Base-by-base conservation (phyloP, 1,140 invertebrate species). In the Brachionus paranguensis region DNA sequence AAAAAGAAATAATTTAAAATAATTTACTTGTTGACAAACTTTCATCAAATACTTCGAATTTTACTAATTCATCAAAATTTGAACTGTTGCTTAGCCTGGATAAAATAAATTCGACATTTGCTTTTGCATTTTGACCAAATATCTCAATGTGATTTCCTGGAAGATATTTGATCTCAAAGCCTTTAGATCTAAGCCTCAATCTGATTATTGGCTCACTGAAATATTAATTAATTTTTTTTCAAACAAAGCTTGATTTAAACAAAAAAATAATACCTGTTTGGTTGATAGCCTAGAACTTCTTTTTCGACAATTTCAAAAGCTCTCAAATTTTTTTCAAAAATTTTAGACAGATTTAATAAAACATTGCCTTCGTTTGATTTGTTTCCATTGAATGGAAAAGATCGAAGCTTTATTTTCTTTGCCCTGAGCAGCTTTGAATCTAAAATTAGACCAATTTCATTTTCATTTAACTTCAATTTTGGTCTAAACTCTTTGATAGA, bases 91-190 rank as follows among this genome's bases (percentile, higher is more conserved):
- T 92, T 47, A 96, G 88, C 72, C 93, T 91, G 17, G 91, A 89
- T 5, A 97, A 87, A 79, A 96, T 92, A 20, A 91, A 93, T 45
- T 96, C 92, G 0, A 98, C 95, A 17, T 96, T 87, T 84, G 94
- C 92, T 14, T 89, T 87, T 53, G 93, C 90, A 89, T 98, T 98
- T 84, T 93, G 92, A 0, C 96, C 93, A 86, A 95, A 94, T 43
- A 98, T 94, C 29, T 95, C 96, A 4, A 97, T 92, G 88, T 98
- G 96, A 90, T 98, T 96, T 0, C 96, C 96, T 0, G 95, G 95
- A 76, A 92, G 91, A 86, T 96, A 97, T 11, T 86, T 86, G 4
- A 92, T 85, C 27, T 88, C 87, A n/a, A 83, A 85, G 7, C 86
- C 86, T 33, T 86, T 86, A 5, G 86, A 87, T 50, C 87, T 88